Base-by-base conservation (phyloP, 2,113 vertebrate species). In the Theristicus caerulescens region DNA sequence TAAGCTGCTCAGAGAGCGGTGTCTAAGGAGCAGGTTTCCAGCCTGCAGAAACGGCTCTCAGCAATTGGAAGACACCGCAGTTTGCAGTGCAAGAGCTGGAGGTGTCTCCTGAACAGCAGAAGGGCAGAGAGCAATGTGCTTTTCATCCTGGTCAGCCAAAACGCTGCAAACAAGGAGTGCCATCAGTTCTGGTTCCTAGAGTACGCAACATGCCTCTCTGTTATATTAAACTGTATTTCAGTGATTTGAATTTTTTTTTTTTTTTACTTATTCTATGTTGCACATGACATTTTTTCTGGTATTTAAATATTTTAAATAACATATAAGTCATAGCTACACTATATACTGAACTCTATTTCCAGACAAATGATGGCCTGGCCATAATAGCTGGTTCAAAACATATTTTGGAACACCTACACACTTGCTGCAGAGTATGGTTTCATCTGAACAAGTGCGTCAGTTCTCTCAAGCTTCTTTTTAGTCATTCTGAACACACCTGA, bases 1-100 rank as follows among this genome's bases (percentile, higher is more conserved):
- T 13, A 36, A 34, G 20, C 18, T 49, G n/a, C 31, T 18, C 16
- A 49, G 44, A 65, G 40, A 34, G 2, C 1, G 0, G 11, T 21
- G 38, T 8, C 32, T 17, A 8, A 69, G 77, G 3, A 72, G 65
- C 25, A 9, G 13, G 47, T 29, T 64, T 65, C 24, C 40, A 52
- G 51, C 51, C 49, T 8, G 46, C 61, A 27, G 32, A 55, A 91
- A 18, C 0, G 3, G n/a, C 32, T 64, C 44, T 19, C 27, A 5
- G 70, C 26, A 17, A 9, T 16, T 16, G 31, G 13, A 27, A 40
- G 24, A 6, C 29, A 10, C 13, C 42, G 54, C 76, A 20, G 31
- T 24, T 22, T 24, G 42, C 47, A 62, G 34, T 12, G 31, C 65
- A 38, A 0, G 11, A 44, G 16, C 6, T 3, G 4, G 47, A 29